Evolutionary conservation across 2,888 invertebrate genomes (phyloP), one percentile per base, ranked within the genome.

Genomic region (Hemicrepidius hirtus): DNA sequence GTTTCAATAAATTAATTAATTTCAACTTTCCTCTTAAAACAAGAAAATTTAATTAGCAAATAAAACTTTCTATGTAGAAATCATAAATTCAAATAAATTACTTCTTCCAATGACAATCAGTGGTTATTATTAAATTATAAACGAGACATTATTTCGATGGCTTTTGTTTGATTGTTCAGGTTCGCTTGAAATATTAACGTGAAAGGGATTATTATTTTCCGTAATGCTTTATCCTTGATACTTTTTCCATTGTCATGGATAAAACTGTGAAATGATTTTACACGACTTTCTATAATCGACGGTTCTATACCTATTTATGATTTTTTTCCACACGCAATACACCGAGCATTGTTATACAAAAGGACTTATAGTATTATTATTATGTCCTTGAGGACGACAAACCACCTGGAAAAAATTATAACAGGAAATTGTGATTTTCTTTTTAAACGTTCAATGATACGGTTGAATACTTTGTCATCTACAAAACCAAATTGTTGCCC

Each of bases 141-240:
- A 50, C n/a, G 50, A 50, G 12, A 21, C 24, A 24, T 50, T 53
- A 53, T 24, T 50, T 1, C 7, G 0, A 24, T 28, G 53, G 9
- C 53, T 53, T 53, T 16, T 53, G 28, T 53, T 28, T 20, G 13
- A 12, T 28, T 53, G 28, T 53, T 2, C 12, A 21, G 53, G 13
- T 7, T 28, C 3, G 53, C 13, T 3, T 28, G 28, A 28, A 53
- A 53, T 53, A 13, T 53, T 28, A n/a, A 21, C 12, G 21, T 49
- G 49, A 21, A 49, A 49, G 5, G 21, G 12, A 24, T 49, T 12
- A 49, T 49, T 20, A 10, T 20, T 18, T 46, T 46, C 10, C 18
- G 10, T 46, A 12, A 12, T 1, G 7, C 46, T 9, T 18, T 49
- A 20, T 3, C 49, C 49, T 49, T 49, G 21, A 49, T 49, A 49